Evolutionary conservation across 2,113 vertebrate genomes (phyloP).

Genomic region (Bostrychus sinensis): DNA sequence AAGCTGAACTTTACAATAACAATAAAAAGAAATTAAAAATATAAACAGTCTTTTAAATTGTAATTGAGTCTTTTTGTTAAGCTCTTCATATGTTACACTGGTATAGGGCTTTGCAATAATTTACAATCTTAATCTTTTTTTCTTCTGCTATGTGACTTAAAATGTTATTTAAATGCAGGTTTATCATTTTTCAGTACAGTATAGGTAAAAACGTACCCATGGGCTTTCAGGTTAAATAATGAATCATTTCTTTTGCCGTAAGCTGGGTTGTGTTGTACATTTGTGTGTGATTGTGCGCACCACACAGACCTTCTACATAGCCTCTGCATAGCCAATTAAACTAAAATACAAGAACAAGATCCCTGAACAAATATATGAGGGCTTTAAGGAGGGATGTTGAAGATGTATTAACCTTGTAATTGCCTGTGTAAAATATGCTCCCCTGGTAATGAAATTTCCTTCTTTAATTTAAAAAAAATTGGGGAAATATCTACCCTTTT

Average conservation of each 20-base stretch:
- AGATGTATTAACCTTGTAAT: constrained; percentile 76
- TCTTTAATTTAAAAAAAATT: constrained; percentile 73
- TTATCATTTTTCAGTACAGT: too few species aligned
- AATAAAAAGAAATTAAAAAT: neutral
- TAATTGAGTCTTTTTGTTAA: too few species aligned
- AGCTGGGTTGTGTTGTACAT: constrained; percentile 12
- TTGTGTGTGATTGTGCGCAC: constrained; percentile 6
- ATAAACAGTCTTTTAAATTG: neutral
- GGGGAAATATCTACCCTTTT: constrained; percentile 66
- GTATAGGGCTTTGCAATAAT: too few species aligned
- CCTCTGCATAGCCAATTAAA: constrained; percentile 63
- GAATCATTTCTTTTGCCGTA: constrained; percentile 1
- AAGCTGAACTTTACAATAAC: neutral
- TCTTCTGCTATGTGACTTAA: too few species aligned
- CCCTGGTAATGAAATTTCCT: constrained; percentile 72
- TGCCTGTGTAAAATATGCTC: constrained; percentile 74
- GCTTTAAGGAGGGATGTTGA: constrained; percentile 65
- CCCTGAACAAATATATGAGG: constrained; percentile 65
- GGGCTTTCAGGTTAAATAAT: neutral
- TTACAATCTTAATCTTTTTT: too few species aligned
- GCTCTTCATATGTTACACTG: too few species aligned
- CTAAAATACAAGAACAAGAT: constrained; percentile 66
- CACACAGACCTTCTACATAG: constrained; percentile 28
- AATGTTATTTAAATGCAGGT: too few species aligned
- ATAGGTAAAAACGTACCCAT: too few species aligned